Base-by-base conservation (phyloP, 2,888 invertebrate species). In the Theretra japonica region DNA sequence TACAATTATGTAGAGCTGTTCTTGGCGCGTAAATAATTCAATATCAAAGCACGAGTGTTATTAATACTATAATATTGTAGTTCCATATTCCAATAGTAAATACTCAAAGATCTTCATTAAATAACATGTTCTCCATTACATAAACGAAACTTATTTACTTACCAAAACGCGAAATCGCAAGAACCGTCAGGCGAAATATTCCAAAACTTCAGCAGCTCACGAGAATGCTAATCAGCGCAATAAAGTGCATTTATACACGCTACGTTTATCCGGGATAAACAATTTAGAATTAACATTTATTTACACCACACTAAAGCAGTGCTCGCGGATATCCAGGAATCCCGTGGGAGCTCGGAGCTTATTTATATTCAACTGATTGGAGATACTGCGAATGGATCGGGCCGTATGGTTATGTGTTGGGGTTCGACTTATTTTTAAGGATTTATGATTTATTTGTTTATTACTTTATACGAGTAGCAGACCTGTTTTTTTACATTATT, bases 261-360 rank as follows among this genome's bases (percentile, higher is more conserved):
- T 7, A 19, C 2, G 25, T 28, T 23, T 59, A 25, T 59, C 23
- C 59, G n/a, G n/a, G 21, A 28, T 33, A 62, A 60, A 62, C 19
- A 33, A 33, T 33, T 33, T 62, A 21, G 33, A 65, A 65, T 41
- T 65, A 41, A 8, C 62, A 65, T 56, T 69, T 56, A 56, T 56
- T 69, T 69, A 53, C 28, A 69, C 30, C 69, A 28, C 69, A 69
- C 53, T 69, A 69, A 28, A 69, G 50, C 69, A 69, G n/a, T 19
- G 30, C n/a, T 25, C n/a, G 53, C 56, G 69, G 28, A 56, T 69
- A 56, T 70, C 59, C 57, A 58, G 19, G 25, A 41, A 19, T n/a
- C 70, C 58, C 59, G 41, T 19, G 70, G 70, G 58, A 48, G 59
- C 21, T 19, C 23, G 58, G 41, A 8, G 70, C 56, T 69, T 57